These are phyloP conservation scores for Ostrea edulis DNA, from an alignment of 1,140 invertebrate species.

Conservation along the genomic window DNA sequence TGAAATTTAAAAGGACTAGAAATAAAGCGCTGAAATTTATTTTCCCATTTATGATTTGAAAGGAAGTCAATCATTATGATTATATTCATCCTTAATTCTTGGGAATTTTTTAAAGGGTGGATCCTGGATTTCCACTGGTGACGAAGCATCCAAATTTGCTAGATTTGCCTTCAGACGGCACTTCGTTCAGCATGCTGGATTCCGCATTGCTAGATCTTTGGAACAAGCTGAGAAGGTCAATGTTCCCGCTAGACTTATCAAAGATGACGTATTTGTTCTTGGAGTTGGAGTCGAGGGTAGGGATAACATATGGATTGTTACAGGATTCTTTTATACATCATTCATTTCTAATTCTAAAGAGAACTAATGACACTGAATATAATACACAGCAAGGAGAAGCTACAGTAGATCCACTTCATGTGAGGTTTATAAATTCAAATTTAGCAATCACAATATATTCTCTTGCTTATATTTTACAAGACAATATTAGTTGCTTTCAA, in stretches of 20 bases:
- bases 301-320: background rate
- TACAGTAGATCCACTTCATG: too few species aligned
- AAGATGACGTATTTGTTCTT: conserved; percentile 68
- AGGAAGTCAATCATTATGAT: too few species aligned
- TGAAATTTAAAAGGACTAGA: too few species aligned
- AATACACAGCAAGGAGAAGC: too few species aligned
- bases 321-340: too few species aligned
- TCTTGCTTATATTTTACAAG: too few species aligned
- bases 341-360: too few species aligned
- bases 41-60: background rate
- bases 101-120: conserved; percentile 71
- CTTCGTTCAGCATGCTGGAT: conserved; percentile 78
- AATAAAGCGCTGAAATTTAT: too few species aligned
- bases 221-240: conserved; percentile 43
- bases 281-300: conserved; percentile 68
- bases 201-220: conserved; percentile 70
- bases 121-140: conserved; percentile 77
- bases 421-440: too few species aligned
- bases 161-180: conserved; percentile 77
- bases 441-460: too few species aligned
- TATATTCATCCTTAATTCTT: background rate
- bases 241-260: conserved; percentile 64
- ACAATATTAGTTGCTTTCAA: too few species aligned
- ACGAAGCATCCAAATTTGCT: conserved; percentile 75
- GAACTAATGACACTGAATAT: too few species aligned